Evolutionary conservation across 2,113 vertebrate species (phyloP).

Genomic region (Scolopax mira): DNA sequence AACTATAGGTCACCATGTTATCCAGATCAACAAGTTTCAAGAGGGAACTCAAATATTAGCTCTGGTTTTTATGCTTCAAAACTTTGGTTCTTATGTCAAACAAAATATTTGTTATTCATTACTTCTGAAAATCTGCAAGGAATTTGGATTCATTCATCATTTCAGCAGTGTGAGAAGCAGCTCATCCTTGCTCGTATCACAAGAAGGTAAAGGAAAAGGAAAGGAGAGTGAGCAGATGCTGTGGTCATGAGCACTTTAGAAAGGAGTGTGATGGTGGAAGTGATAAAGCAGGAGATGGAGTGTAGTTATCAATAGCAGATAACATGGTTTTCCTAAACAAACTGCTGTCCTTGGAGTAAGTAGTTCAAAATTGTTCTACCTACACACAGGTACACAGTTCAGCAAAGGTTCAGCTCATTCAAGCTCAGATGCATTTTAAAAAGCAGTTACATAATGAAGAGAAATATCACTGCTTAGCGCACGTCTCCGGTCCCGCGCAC

Average conservation of each 20-base stretch:
- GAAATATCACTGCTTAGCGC: not conserved
- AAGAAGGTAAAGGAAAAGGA: not conserved
- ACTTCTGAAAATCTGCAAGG: not conserved
- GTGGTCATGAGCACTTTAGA: not conserved
- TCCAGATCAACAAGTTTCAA: not conserved
- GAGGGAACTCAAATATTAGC: not conserved
- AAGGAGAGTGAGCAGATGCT: not conserved
- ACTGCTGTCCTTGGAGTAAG: not conserved
- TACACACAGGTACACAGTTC: not conserved
- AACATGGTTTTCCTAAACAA: not conserved
- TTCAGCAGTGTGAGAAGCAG: not conserved
- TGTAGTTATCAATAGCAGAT: not conserved
- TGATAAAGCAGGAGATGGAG: not conserved
- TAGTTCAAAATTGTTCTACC: not conserved
- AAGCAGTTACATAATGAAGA: conserved; percentile 9
- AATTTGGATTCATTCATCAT: not conserved
- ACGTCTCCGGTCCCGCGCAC: not conserved
- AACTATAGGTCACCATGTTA: not conserved
- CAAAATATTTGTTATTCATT: not conserved
- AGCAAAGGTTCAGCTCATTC: not conserved
- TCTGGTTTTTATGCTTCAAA: not conserved
- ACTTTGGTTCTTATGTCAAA: not conserved
- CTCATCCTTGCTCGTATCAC: not conserved
- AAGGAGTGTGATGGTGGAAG: not conserved
- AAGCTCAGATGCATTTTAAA: not conserved